A percentile compares a stretch with the other conserved stretches of the same genome.
These are phyloP conservation scores for Podocnemis expansa DNA, from an alignment of 2,113 vertebrate species.

Conservation along the genomic window DNA sequence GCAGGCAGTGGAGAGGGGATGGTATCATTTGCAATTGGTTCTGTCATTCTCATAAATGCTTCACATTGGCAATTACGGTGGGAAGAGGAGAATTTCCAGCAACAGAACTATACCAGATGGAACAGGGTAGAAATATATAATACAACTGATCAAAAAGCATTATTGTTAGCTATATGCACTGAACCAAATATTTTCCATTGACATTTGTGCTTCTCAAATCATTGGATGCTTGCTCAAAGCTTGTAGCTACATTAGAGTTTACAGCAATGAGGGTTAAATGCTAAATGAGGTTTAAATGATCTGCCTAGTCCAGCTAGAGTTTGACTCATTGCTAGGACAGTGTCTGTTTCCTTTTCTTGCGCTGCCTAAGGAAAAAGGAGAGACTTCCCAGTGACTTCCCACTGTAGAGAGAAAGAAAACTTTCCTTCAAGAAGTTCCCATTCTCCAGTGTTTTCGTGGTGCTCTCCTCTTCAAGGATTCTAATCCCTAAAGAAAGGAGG, in stretches of 20 bases:
- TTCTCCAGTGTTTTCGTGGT: background rate
- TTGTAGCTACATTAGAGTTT: background rate
- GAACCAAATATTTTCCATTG: background rate
- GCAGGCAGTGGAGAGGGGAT: background rate
- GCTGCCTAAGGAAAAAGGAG: background rate
- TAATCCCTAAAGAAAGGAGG: background rate
- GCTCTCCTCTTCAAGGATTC: background rate
- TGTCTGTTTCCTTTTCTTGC: background rate
- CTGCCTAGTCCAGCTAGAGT: background rate
- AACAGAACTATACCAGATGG: background rate
- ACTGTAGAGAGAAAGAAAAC: background rate
- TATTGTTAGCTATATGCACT: background rate
- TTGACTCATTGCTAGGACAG: background rate
- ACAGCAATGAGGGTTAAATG: background rate
- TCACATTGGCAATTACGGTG: background rate
- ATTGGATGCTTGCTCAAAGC: background rate
- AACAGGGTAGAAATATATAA: background rate
- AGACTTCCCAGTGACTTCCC: background rate
- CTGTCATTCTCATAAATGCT: background rate
- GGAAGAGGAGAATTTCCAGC: background rate
- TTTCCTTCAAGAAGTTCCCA: background rate
- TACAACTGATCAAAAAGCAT: background rate
- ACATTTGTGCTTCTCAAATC: background rate
- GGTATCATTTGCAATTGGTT: background rate
- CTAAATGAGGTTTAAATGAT: background rate